Evolutionary conservation across 2,888 invertebrate species (phyloP).

Genomic region (Chloroclystis v-ata): DNA sequence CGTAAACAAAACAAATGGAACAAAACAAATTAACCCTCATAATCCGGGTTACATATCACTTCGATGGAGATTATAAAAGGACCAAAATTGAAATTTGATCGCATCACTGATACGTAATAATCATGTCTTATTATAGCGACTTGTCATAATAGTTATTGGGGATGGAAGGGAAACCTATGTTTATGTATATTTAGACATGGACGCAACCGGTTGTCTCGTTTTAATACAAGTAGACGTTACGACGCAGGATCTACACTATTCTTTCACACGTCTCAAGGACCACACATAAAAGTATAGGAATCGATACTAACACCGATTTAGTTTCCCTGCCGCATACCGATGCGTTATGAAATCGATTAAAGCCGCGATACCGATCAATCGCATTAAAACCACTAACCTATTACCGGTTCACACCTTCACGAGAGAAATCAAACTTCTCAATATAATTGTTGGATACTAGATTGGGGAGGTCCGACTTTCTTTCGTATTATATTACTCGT

Average conservation of each 20-base stretch:
- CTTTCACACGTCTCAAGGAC: slow-evolving; percentile 52
- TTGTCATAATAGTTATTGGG: slow-evolving; percentile 53
- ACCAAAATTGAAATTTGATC: slow-evolving; percentile 45
- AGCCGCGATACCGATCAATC: slow-evolving; percentile 50
- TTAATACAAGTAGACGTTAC: slow-evolving; percentile 13
- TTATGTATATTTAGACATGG: slow-evolving; percentile 16
- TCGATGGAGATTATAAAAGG: slow-evolving; percentile 38
- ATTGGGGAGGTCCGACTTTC: slow-evolving; percentile 29
- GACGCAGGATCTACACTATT: slow-evolving; percentile 39
- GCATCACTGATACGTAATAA: slow-evolving; percentile 52
- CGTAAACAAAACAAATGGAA: slow-evolving; percentile 18
- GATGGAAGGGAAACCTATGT: slow-evolving; percentile 41
- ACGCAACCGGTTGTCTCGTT: slow-evolving; percentile 3
- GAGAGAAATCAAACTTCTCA: slow-evolving; percentile 34
- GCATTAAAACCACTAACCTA: slow-evolving; percentile 52
- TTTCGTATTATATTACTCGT: slow-evolving; percentile 26
- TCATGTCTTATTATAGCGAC: slow-evolving; percentile 53
- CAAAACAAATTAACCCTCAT: slow-evolving; percentile 25
- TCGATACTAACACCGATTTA: slow-evolving; percentile 47
- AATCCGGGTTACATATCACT: slow-evolving; percentile 24
- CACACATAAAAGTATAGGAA: slow-evolving; percentile 52
- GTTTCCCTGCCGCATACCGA: slow-evolving; percentile 49
- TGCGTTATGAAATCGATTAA: slow-evolving; percentile 54
- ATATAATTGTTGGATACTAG: slow-evolving; percentile 32
- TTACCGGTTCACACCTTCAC: slow-evolving; percentile 48